Conservation (phyloP, 2,797 vertebrate species). For the Artibeus jamaicensis region DNA sequence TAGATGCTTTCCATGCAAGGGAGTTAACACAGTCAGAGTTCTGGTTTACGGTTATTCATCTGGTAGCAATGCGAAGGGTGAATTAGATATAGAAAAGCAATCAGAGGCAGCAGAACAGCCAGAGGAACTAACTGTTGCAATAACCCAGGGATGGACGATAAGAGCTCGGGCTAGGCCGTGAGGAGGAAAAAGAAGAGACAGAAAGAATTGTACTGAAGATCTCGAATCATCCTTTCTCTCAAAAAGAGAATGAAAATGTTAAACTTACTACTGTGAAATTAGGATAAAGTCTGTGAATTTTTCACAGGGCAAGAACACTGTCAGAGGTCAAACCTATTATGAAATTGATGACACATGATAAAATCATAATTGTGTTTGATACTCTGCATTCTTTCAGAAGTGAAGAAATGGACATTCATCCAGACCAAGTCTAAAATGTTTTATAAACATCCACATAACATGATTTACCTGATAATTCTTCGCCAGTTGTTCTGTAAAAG, state of each 20-base stretch:
- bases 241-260: not conserved
- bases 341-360: conserved; percentile 35
- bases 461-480: not conserved
- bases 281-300: conserved; percentile 3
- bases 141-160: not conserved
- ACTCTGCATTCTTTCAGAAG: conserved; percentile 36
- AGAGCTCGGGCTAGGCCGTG: not conserved
- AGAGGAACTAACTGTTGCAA: not conserved
- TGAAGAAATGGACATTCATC: not conserved
- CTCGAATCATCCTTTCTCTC: not conserved
- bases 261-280: not conserved
- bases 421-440: not conserved
- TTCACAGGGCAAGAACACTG: not conserved
- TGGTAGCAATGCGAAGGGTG: not conserved
- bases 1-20: not conserved
- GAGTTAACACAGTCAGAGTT: not conserved
- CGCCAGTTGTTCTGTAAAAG: not conserved
- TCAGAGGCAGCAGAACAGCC: not conserved
- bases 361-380: conserved; percentile 51
- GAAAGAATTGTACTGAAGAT: not conserved
- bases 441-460: not conserved
- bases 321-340: not conserved
- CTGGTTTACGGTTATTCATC: not conserved
- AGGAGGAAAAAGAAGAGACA: not conserved
- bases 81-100: not conserved